Percentiles rank a stretch among this genome's conserved stretches.
Conservation (phyloP, 2,888 invertebrate species). For the Unio pictorum region DNA sequence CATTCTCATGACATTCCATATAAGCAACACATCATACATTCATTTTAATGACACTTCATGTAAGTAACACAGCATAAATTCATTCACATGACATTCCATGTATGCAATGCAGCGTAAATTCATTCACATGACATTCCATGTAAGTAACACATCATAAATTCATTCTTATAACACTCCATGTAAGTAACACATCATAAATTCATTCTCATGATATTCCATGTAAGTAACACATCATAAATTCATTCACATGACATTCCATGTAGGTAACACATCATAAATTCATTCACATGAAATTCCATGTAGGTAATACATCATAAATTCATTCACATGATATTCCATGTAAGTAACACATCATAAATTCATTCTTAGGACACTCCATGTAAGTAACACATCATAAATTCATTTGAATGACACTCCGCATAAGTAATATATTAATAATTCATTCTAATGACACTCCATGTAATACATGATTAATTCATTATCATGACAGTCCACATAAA, state of each 20-base stretch:
- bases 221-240: constrained; percentile 19
- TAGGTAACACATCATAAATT: constrained; percentile 19
- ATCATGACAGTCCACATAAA: constrained; percentile 18
- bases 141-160: constrained; percentile 19
- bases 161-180: constrained; percentile 8
- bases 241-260: constrained; percentile 8
- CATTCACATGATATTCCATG: too few species aligned
- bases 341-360: constrained; percentile 20
- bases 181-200: constrained; percentile 19
- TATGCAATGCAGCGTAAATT: constrained; percentile 18
- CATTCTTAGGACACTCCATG: constrained; percentile 9
- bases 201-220: constrained; percentile 8
- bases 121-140: constrained; percentile 8
- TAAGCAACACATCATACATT: constrained; percentile 18
- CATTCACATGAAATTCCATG: constrained; percentile 7
- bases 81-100: constrained; percentile 8
- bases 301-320: constrained; percentile 19
- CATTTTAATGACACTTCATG: constrained; percentile 7
- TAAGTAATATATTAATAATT: constrained; percentile 18
- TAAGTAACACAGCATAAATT: constrained; percentile 19
- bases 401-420: too few species aligned
- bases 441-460: too few species aligned
- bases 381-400: constrained; percentile 20
- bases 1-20: too few species aligned
- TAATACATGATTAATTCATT: constrained; percentile 7